These are phyloP conservation scores for Neosalanx taihuensis DNA, from an alignment of 2,797 vertebrate genomes.

Conservation along the genomic window DNA sequence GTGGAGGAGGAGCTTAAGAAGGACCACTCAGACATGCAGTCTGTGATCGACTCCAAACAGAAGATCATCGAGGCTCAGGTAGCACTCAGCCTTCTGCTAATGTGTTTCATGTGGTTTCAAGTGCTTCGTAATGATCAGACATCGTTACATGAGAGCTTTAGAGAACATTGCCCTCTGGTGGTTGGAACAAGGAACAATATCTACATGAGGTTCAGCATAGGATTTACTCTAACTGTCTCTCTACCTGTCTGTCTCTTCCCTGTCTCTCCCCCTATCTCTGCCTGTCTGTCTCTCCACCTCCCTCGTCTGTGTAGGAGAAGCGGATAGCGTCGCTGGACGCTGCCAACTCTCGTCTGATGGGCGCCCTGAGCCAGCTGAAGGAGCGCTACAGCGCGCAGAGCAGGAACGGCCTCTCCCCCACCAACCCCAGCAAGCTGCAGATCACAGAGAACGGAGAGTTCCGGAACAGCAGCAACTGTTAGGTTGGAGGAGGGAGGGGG, in stretches of 20 bases:
- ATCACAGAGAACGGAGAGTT: constrained; percentile 99
- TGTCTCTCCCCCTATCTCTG: background rate
- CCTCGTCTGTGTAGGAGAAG: constrained; percentile 80
- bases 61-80: constrained; percentile 97
- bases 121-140: too few relatives aligned
- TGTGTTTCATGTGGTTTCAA: background rate
- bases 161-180: constrained; percentile 38
- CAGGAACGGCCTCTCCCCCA: constrained; percentile 95
- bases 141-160: background rate
- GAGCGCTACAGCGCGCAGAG: constrained; percentile 96
- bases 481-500: constrained; percentile 26
- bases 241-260: constrained; percentile 7
- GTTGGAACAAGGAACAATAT: constrained; percentile 6
- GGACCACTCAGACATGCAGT: constrained; percentile 95
- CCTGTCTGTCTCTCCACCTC: constrained; percentile 17
- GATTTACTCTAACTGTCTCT: too few relatives aligned
- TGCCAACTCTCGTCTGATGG: constrained; percentile 92
- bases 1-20: constrained; percentile 95
- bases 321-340: constrained; percentile 90
- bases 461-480: constrained; percentile 95
- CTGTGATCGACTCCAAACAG: constrained; percentile 94
- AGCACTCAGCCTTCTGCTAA: background rate
- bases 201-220: background rate
- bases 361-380: constrained; percentile 95
- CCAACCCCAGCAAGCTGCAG: constrained; percentile 97